phyloP scores from a whole-genome alignment of 2,888 invertebrate genomes.

The Agrilus cyanescens region DNA sequence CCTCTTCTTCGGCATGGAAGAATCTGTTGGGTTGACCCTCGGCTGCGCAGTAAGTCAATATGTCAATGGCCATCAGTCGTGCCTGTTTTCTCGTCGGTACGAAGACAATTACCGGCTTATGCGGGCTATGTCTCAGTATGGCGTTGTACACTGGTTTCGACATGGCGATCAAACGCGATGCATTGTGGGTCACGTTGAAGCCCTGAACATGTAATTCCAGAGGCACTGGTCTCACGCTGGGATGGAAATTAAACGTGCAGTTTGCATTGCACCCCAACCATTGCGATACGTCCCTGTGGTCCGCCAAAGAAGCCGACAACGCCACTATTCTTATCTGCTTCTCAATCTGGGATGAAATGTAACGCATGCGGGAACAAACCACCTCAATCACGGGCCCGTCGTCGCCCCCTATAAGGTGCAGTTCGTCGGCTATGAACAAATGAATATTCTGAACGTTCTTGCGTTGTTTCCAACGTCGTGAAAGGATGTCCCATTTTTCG shows the following conservation, averaged over 20 bases:
- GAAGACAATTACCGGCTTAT: constrained; percentile 79
- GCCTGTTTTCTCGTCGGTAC: constrained; percentile 87
- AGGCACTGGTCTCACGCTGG: constrained; percentile 90
- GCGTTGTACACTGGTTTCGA: constrained; percentile 95
- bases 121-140: constrained; percentile 70
- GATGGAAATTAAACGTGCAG: constrained; percentile 96
- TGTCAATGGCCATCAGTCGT: constrained; percentile 87
- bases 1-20: constrained; percentile 75
- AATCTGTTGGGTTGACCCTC: constrained; percentile 79
- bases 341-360: constrained; percentile 91
- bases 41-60: constrained; percentile 87
- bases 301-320: constrained; percentile 83
- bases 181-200: constrained; percentile 95
- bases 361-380: constrained; percentile 84
- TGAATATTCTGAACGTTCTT: constrained; percentile 97
- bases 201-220: constrained; percentile 95
- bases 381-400: constrained; percentile 91
- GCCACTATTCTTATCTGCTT: constrained; percentile 87
- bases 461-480: constrained; percentile 96
- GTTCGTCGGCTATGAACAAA: constrained; percentile 91
- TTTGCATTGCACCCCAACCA: constrained; percentile 94
- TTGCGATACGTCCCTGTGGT: constrained; percentile 89
- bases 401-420: constrained; percentile 82
- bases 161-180: constrained; percentile 93
- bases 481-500: constrained; percentile 98